Evolutionary conservation across 2,888 invertebrate genomes (phyloP), one percentile per base, ranked within the genome.

Genomic region (Eupithecia subfuscata): DNA sequence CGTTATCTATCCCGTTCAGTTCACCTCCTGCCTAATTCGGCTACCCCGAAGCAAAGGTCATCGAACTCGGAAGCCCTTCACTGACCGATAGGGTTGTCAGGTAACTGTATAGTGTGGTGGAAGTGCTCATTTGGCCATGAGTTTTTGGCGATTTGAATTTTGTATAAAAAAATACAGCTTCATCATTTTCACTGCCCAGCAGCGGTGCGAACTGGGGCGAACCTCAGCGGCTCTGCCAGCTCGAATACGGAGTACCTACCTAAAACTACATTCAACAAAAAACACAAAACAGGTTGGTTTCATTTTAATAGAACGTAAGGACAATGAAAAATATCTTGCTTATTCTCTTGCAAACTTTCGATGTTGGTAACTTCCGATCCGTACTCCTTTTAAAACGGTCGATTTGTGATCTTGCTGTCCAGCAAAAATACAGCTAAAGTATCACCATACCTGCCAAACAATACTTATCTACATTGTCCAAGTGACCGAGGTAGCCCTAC

Each of bases 1-100:
- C 77, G 82, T 84, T 89, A 90, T 90, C 89, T 87, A 85, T 86
- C 84, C 85, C 85, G 91, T 91, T 90, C 91, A 89, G 88, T 88
- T 88, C 88, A 90, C 87, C 88, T 86, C 81, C 78, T 84, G 86
- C 88, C 85, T 87, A 86, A 89, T 87, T 82, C 82, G 82, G 79
- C 82, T 69, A 75, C 77, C 85, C 86, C 86, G 85, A 85, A 76
- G 74, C 75, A 87, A 86, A 90, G 92, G 92, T 92, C 91, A 89
- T 84, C 85, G 91, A 88, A 88, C 91, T 85, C 86, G 84, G 85
- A 83, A 88, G 86, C 89, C 89, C 89, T 90, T 90, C 84, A 81
- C 81, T 77, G 78, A 78, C 78, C 75, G 64, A 70, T 60, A 71
- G 70, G 72, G 73, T 63, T 74, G 60, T 25, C 40, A 72, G 34